Base-by-base conservation (phyloP, 2,113 vertebrate genomes). In the Triplophysa siluroides region DNA sequence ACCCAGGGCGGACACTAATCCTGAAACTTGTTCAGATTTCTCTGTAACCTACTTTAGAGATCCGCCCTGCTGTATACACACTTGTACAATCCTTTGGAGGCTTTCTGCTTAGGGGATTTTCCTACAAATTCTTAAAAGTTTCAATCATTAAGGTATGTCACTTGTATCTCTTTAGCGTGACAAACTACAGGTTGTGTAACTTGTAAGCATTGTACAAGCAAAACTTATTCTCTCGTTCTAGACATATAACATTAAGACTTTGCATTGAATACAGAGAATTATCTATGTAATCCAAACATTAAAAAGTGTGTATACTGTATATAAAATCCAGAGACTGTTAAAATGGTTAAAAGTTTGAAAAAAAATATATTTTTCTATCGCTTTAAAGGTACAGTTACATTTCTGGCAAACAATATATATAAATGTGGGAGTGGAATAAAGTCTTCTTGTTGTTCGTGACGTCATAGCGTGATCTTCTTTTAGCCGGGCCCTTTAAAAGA, bases 61-160 rank as follows among this genome's bases (percentile, higher is more conserved):
- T 75, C 19, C 41, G 12, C 54, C 26, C 58, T 21, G 2, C 24
- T 24, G 24, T 56, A 21, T 23, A 67, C 61, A 70, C 65, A 80
- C 6, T 69, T 72, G 43, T 11, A 33, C 63, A 26, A 47, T 75
- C 83, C 0, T 29, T 64, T 81, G 89, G 86, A 90, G 90, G 90
- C 73, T 73, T 63, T 67, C 81, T 91, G 88, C 83, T 87, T 90
- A 65, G 86, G 52, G 82, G 77, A 76, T 26, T 86, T 38, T 65
- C 60, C 47, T 80, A 73, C 8, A 24, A 74, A 61, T 61, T 33
- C 56, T 56, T 72, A 29, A 52, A 29, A 12, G 24, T 13, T 38
- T 14, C 2, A 33, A 71, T 71, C 47, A 54, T 29, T 47, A 16
- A 1, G 21, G 41, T 50, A 52, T 29, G 26, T 29, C 13, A 69